Base-by-base conservation (phyloP, 2,888 invertebrate genomes). In the Orthosia cruda region DNA sequence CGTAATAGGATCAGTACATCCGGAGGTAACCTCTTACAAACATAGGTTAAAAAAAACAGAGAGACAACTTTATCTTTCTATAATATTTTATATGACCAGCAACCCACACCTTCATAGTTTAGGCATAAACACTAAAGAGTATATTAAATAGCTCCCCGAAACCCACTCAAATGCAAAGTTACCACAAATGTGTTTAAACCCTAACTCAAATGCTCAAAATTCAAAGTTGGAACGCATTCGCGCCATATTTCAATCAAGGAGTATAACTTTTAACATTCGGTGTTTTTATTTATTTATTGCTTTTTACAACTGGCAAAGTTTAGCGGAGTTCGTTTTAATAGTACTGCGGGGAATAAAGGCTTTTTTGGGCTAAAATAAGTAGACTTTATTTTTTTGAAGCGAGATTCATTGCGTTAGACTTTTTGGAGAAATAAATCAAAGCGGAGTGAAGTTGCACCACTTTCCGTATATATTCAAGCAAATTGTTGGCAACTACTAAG, bases 151-250 rank as follows among this genome's bases (percentile, higher is more conserved):
- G 11, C 11, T 13, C 11, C 12, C 20, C 13, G 32, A 78, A 68
- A 50, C 61, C 3, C 3, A 55, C 13, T 55, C 12, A 55, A 62
- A 61, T 57, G 45, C 74, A 68, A 52, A 12, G 16, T 26, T 26
- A 45, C 49, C 26, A 32, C 26, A 32, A 74, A 45, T 47, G 45
- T 50, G 26, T 77, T 52, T 23, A 50, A 55, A 58, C 18, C 20
- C 0, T n/a, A n/a, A 74, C 52, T 65, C 32, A 45, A 50, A 70
- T 71, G 52, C 73, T 70, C n/a, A 20, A 81, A 84, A 74, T 68
- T 69, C 32, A 67, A 84, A 81, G 65, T 74, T 80, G 61, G 40
- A 71, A 52, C 71, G 64, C 65, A 50, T 80, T 84, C 16, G n/a
- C 40, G 45, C 57, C 49, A 80, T 84, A 80, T 71, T 84, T 81